Conservation (phyloP, 2,797 vertebrate genomes). For the Eleutherodactylus coqui region DNA sequence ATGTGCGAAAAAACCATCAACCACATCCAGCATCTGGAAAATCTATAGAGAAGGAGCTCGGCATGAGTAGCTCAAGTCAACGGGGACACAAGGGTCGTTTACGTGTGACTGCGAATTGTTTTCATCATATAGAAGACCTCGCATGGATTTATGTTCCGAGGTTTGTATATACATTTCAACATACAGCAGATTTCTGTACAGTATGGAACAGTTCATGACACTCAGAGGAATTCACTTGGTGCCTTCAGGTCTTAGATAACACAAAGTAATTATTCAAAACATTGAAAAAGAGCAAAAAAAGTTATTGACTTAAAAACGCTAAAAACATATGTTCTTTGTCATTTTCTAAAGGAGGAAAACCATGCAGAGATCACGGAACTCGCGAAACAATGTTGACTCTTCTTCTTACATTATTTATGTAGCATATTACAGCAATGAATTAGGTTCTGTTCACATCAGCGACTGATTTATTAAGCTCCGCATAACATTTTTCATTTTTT, state of each 20-base stretch:
- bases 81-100: constrained; percentile 36
- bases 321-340: constrained; percentile 39
- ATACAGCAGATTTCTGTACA: constrained; percentile 12
- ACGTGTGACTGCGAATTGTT: constrained; percentile 34
- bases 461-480: neutral
- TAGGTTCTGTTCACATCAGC: neutral
- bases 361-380: neutral
- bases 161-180: neutral
- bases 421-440: neutral
- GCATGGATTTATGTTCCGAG: constrained; percentile 30
- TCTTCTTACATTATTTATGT: neutral
- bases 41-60: constrained; percentile 12
- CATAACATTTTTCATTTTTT: neutral
- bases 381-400: neutral
- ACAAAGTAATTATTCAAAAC: constrained; percentile 45
- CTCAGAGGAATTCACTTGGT: constrained; percentile 48
- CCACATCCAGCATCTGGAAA: constrained; percentile 54
- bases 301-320: neutral
- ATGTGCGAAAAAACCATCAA: constrained; percentile 3
- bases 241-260: constrained; percentile 47
- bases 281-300: neutral
- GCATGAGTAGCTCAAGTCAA: constrained; percentile 25
- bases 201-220: constrained; percentile 42
- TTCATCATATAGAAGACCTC: constrained; percentile 6
- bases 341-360: constrained; percentile 1